Percentiles rank a stretch among this genome's conserved stretches.
Evolutionary conservation across 2,113 vertebrate species (phyloP).

Genomic region (Peucedramus taeniatus): DNA sequence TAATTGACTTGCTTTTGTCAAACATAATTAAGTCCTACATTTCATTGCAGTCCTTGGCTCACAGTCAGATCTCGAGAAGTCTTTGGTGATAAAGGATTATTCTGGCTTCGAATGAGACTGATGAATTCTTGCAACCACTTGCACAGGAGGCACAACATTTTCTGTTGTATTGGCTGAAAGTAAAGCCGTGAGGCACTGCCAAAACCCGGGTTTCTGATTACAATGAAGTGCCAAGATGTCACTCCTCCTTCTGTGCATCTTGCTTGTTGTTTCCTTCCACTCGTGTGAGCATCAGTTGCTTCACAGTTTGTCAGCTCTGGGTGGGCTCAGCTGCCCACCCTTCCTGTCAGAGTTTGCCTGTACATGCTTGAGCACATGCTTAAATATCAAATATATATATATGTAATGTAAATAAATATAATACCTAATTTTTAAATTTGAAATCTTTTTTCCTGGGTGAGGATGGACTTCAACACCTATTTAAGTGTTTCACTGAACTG

Average conservation of each 20-base stretch:
- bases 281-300: background rate
- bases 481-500: background rate
- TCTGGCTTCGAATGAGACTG: background rate
- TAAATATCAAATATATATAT: background rate
- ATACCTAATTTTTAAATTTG: background rate
- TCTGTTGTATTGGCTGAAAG: background rate
- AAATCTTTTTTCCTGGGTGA: background rate
- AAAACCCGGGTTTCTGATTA: background rate
- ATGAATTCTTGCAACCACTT: background rate
- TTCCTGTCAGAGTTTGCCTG: background rate
- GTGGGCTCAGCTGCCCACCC: background rate
- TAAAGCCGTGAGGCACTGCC: background rate
- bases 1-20: constrained; percentile 59
- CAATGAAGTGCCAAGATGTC: background rate
- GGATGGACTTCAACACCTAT: background rate
- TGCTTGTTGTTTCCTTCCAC: background rate
- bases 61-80: background rate
- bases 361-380: background rate
- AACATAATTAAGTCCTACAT: constrained; percentile 36
- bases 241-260: constrained; percentile 15
- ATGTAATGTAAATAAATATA: background rate
- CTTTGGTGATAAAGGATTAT: constrained; percentile 20
- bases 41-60: constrained; percentile 38
- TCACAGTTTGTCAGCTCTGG: background rate
- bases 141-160: background rate